Evolutionary conservation across 2,797 vertebrate species (phyloP).

Genomic region (Rhinella marina): DNA sequence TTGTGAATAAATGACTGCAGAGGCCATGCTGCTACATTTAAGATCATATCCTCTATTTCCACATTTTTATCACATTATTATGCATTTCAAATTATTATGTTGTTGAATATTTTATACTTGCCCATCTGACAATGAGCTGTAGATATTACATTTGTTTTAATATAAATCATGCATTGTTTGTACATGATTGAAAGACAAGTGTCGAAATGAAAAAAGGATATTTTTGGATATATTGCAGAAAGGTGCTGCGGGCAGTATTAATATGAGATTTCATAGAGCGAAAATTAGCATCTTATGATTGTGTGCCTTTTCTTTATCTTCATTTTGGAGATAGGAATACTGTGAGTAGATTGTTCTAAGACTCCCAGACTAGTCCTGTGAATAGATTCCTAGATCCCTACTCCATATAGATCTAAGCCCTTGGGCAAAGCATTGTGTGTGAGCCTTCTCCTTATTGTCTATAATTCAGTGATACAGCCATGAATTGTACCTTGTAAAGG

Average conservation of each 20-base stretch:
- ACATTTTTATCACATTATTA: constrained; percentile 26
- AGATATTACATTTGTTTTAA: constrained; percentile 57
- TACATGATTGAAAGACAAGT: constrained; percentile 49
- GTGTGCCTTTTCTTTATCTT: constrained; percentile 6
- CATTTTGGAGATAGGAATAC: neutral
- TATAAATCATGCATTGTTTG: constrained; percentile 58
- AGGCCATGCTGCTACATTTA: neutral
- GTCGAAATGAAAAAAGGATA: constrained; percentile 55
- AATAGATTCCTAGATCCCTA: neutral
- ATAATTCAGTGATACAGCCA: neutral
- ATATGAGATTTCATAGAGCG: constrained; percentile 41
- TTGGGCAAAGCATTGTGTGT: neutral
- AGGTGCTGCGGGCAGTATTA: constrained; percentile 53
- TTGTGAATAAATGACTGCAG: neutral
- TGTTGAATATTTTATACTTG: constrained; percentile 58
- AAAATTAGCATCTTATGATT: constrained; percentile 48
- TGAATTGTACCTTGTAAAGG: neutral
- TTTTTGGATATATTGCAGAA: constrained; percentile 57
- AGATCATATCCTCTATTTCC: neutral
- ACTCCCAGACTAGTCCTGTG: neutral
- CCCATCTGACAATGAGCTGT: constrained; percentile 45
- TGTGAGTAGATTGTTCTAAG: neutral
- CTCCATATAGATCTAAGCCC: neutral
- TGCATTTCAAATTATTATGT: constrained; percentile 31
- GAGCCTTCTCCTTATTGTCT: too few species aligned